phyloP scores from a whole-genome alignment of 2,888 invertebrate genomes.

The Sthenelais limicola region DNA sequence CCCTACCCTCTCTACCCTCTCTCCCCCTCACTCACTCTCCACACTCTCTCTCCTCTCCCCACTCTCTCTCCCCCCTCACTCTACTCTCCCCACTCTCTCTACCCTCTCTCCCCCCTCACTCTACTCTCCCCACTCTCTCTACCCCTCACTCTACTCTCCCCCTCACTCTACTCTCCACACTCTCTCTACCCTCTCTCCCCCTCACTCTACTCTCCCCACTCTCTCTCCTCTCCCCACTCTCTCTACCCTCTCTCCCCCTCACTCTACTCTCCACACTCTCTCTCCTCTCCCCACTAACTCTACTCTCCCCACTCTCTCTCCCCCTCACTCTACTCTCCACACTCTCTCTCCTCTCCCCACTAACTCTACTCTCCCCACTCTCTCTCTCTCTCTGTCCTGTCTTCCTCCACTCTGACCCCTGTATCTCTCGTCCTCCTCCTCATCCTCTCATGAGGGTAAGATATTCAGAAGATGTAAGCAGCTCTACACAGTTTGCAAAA shows the following conservation, averaged over 20 bases:
- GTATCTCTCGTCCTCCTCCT: conserved; percentile 23
- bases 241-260: neutral
- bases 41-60: neutral
- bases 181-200: neutral
- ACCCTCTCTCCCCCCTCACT: neutral
- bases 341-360: neutral
- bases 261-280: neutral
- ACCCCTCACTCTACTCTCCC: neutral
- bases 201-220: neutral
- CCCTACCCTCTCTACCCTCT: neutral
- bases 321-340: conserved; percentile 17
- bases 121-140: neutral
- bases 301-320: neutral
- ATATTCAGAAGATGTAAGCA: too few relatives aligned
- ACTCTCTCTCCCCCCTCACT: neutral
- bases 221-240: neutral
- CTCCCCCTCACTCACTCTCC: neutral
- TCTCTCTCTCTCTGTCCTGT: conserved; percentile 23
- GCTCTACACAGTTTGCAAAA: too few relatives aligned
- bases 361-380: too few relatives aligned
- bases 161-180: neutral
- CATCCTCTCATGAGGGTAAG: neutral
- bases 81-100: neutral
- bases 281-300: conserved; percentile 26
- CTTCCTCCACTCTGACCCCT: conserved; percentile 31